Evolutionary conservation across 2,797 vertebrate species (phyloP), one percentile per base, ranked within the genome.

Genomic region (Eospalax fontanierii): DNA sequence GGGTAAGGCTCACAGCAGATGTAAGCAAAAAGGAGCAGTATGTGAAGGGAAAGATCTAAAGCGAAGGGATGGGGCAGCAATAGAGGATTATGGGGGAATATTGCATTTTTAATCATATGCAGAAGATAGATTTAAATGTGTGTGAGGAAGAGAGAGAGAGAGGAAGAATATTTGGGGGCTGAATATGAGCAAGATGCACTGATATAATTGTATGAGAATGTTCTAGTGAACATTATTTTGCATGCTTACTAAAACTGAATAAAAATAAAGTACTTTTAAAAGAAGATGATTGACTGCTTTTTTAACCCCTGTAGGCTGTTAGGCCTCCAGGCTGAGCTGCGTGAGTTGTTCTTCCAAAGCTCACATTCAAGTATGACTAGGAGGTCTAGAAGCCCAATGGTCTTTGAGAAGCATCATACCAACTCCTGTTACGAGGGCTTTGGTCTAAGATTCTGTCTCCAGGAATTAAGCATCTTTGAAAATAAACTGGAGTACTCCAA

Each of bases 301-400:
- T 98, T 97, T 15, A 98, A 98, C 85, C 89, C 98, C 91, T 97
- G 61, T 50, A 96, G 97, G 8, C 85, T 98, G n/a, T 91, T 87
- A 0, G 18, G 40, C 33, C 57, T 89, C 0, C 96, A 98, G 35
- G 84, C 73, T 0, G 97, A 97, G 18, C 50, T 98, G 95, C 97
- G 97, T 14, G 97, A 98, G 80, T 98, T 98, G n/a, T 97, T 98
- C 46, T 98, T 98, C 9, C 97, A 98, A 75, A 98, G 59, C 97
- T 98, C 68, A 98, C 97, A 18, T 92, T 98, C 54, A 82, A 96
- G 43, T 84, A 97, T 18, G 74, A 92, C 75, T 95, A 92, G 65
- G 75, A 84, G 54, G 22, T 24, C 57, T 38, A 5, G 8, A 33
- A 80, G 63, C 57, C 81, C 85, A 38, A 91, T 22, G 14, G 46